A percentile compares a stretch with the other conserved stretches of the same genome.
phyloP scores from a whole-genome alignment of 1,140 invertebrate species.

The Thalassaphorura encarpata region DNA sequence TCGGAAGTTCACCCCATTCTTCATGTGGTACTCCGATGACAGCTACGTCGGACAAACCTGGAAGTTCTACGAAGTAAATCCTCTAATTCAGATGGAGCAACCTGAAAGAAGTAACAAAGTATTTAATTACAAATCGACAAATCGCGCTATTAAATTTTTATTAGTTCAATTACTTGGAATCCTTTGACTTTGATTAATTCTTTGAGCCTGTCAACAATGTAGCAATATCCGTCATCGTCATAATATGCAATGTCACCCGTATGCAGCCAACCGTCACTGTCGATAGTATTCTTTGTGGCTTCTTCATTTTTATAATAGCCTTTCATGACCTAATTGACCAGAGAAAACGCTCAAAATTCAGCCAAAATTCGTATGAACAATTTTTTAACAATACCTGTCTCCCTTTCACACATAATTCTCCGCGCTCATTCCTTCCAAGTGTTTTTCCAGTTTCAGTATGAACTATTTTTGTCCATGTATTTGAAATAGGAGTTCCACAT shows the following conservation, averaged over 20 bases:
- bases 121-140: neutral
- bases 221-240: constrained; percentile 18
- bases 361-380: neutral
- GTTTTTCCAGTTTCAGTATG: constrained; percentile 17
- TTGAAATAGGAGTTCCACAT: constrained; percentile 52
- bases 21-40: constrained; percentile 69
- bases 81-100: constrained; percentile 77
- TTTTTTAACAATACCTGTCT: constrained; percentile 45
- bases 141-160: neutral
- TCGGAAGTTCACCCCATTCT: constrained; percentile 61
- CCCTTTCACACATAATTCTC: constrained; percentile 55
- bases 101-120: constrained; percentile 43
- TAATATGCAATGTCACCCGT: constrained; percentile 30
- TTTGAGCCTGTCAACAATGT: constrained; percentile 26
- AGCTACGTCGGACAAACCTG: constrained; percentile 62
- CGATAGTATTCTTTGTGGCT: constrained; percentile 19
- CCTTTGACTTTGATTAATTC: constrained; percentile 46
- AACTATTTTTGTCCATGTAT: constrained; percentile 40
- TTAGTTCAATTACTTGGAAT: constrained; percentile 44
- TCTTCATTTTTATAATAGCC: constrained; percentile 30
- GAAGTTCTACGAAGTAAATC: constrained; percentile 59
- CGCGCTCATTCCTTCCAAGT: constrained; percentile 40
- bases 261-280: constrained; percentile 25
- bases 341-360: neutral
- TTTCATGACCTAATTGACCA: constrained; percentile 14